Evolutionary conservation across 1,140 invertebrate genomes (phyloP).

Genomic region (Trachymyrmex cornetzi): DNA sequence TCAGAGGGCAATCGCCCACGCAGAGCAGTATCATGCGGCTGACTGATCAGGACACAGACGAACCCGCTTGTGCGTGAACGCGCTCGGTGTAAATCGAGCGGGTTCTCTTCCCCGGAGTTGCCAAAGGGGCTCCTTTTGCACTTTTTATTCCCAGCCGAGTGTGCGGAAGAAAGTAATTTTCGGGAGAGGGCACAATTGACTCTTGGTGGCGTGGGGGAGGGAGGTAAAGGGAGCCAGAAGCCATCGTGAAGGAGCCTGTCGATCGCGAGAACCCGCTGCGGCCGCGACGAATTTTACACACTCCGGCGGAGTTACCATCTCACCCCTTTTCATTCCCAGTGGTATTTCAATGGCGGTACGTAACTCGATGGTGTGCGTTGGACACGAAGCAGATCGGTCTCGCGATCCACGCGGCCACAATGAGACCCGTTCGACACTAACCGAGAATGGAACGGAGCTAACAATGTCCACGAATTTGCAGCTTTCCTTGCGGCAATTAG

Average conservation of each 20-base stretch:
- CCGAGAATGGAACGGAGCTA: slow-evolving; percentile 57
- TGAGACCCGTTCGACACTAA: slow-evolving; percentile 59
- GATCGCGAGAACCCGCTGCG: slow-evolving; percentile 35
- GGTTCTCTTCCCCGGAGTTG: neutral
- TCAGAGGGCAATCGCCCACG: slow-evolving; percentile 63
- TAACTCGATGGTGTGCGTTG: slow-evolving; percentile 11
- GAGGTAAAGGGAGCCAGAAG: neutral
- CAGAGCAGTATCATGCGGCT: slow-evolving; percentile 58
- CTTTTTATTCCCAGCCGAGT: slow-evolving; percentile 50
- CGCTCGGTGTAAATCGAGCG: slow-evolving; percentile 29
- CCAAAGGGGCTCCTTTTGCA: neutral
- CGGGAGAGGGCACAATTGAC: slow-evolving; percentile 1
- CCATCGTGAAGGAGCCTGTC: neutral
- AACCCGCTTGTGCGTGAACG: slow-evolving; percentile 32
- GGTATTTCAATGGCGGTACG: slow-evolving; percentile 36
- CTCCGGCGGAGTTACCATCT: neutral
- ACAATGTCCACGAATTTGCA: slow-evolving; percentile 74
- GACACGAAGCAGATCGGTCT: slow-evolving; percentile 42
- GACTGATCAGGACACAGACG: slow-evolving; percentile 34
- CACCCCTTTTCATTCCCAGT: slow-evolving; percentile 18
- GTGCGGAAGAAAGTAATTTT: slow-evolving; percentile 67
- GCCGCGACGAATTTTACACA: slow-evolving; percentile 27
- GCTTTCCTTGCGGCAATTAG: slow-evolving; percentile 77
- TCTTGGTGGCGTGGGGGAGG: neutral
- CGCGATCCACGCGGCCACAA: slow-evolving; percentile 55